Conservation (phyloP, 2,113 vertebrate species). For the Colistium nudipinnis region DNA sequence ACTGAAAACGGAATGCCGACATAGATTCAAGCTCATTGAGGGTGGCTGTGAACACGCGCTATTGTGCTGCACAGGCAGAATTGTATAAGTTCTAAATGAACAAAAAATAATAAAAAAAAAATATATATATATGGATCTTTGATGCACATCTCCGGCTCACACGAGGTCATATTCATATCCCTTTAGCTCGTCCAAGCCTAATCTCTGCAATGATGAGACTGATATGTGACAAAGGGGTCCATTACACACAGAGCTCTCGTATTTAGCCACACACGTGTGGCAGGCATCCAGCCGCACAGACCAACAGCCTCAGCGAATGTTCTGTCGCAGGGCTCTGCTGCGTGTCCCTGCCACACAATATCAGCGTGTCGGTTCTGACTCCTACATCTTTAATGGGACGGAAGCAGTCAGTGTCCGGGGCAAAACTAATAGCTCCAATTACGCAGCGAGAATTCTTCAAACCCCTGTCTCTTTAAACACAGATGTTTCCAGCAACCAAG, state of each 20-base stretch:
- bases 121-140: too few relatives aligned
- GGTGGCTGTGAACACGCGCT: not conserved
- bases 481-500: constrained; percentile 9
- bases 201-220: constrained; percentile 58
- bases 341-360: constrained; percentile 40
- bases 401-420: constrained; percentile 48
- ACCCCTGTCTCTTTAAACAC: constrained; percentile 16
- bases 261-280: constrained; percentile 37
- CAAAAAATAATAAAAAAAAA: not conserved
- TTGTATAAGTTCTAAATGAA: constrained; percentile 13
- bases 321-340: constrained; percentile 51
- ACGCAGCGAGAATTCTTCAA: constrained; percentile 44
- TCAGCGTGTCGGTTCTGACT: constrained; percentile 50
- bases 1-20: not conserved
- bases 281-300: constrained; percentile 52
- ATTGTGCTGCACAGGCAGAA: constrained; percentile 20
- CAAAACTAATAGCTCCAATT: constrained; percentile 55
- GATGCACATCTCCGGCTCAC: constrained; percentile 9
- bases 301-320: constrained; percentile 20
- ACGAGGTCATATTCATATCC: constrained; percentile 61
- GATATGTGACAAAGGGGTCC: constrained; percentile 51
- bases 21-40: not conserved
- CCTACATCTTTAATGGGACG: constrained; percentile 62
- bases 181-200: constrained; percentile 43
- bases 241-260: constrained; percentile 43